Evolutionary conservation across 1,140 invertebrate species (phyloP), one percentile per base, ranked within the genome.

Genomic region (Drosophila pachea): DNA sequence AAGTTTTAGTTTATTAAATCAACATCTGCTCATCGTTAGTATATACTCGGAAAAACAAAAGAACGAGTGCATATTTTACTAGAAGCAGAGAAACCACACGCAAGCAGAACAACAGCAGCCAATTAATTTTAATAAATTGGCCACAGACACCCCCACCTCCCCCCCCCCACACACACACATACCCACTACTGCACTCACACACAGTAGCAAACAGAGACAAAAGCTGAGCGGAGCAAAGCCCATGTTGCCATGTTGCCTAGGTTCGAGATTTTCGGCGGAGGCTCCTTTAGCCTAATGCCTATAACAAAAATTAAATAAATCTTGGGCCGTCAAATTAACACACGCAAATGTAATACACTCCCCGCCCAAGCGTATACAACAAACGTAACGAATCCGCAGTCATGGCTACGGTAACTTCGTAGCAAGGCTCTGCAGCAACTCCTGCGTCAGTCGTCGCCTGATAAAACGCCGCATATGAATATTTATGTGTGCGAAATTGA

Each of bases 91-190:
- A 55, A 63, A 68, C 66, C 66, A 55, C 66, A 68, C n/a, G 58
- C 58, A 74, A 53, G 58, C 59, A 60, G 47, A 63, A 43, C 61
- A 60, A 36, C 53, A 53, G 74, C 64, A 82, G 79, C 79, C 84
- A 83, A 83, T 83, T 83, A 83, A 83, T 84, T 84, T 83, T 83
- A 84, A 84, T 83, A 83, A 83, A 84, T 83, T 84, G 68, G 75
- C 78, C 79, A 33, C 72, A 78, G 64, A 84, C 68, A 59, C 49
- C 43, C 11, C n/a, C n/a, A n/a, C n/a, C n/a, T n/a, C n/a, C n/a
- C n/a, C n/a, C n/a, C n/a, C n/a, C n/a, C n/a, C n/a, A n/a, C n/a
- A n/a, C n/a, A n/a, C n/a, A n/a, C n/a, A n/a, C 56, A 65, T 48
- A 65, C 33, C 32, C 45, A 59, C 8, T 22, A 1, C 22, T 22